Evolutionary conservation across 2,888 invertebrate genomes (phyloP).

Genomic region (Tethea ocularis): DNA sequence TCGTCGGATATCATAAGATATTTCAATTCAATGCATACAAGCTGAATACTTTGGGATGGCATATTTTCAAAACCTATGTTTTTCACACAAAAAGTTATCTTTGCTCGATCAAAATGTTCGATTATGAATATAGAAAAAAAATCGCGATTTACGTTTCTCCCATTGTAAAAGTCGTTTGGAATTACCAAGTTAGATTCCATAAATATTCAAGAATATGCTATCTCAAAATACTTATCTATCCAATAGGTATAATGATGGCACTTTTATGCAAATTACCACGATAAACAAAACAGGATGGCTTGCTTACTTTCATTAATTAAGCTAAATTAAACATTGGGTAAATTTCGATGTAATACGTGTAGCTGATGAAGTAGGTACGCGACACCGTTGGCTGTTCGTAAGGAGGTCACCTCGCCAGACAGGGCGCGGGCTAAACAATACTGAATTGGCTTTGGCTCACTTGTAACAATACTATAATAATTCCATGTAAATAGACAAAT

Average conservation of each 20-base stretch:
- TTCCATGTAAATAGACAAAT: slow-evolving; percentile 26
- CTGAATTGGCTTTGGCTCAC: slow-evolving; percentile 17
- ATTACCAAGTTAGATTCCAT: too few species aligned
- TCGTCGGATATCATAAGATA: too few species aligned
- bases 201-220: too few species aligned
- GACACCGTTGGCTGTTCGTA: slow-evolving; percentile 14
- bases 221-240: too few species aligned
- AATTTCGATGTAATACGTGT: background rate
- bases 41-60: too few species aligned
- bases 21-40: too few species aligned
- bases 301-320: background rate
- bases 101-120: too few species aligned
- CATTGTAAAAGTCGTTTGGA: too few species aligned
- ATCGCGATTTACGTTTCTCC: too few species aligned
- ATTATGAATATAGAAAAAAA: too few species aligned
- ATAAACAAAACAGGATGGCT: background rate
- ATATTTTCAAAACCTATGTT: too few species aligned
- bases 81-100: too few species aligned
- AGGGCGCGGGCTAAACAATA: slow-evolving; percentile 45
- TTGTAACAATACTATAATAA: slow-evolving; percentile 11
- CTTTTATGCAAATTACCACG: background rate
- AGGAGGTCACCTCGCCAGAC: slow-evolving; percentile 46
- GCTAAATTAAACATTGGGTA: background rate
- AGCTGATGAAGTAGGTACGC: slow-evolving; percentile 2
- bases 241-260: background rate